Conservation (phyloP, 1,140 invertebrate species). For the Campoletis sonorensis region DNA sequence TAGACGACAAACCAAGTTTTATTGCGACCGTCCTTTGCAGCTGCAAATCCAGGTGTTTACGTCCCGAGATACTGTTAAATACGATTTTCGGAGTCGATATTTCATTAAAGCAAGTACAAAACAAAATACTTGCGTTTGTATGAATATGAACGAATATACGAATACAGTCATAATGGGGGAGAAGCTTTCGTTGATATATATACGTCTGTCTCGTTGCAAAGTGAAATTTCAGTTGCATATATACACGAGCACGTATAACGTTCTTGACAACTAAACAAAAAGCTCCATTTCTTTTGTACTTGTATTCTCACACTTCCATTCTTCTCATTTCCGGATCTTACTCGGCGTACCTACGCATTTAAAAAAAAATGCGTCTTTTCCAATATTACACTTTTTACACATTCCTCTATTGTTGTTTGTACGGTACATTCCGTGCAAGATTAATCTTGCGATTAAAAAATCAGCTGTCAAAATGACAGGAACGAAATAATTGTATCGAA, state of each 20-base stretch:
- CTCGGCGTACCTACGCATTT: background rate
- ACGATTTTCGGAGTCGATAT: background rate
- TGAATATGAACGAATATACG: too few species aligned
- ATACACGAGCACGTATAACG: background rate
- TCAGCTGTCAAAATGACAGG: too few species aligned
- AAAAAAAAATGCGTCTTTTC: background rate
- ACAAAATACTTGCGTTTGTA: background rate
- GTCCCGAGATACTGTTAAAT: background rate
- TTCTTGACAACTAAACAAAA: background rate
- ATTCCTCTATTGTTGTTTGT: too few species aligned
- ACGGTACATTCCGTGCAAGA: too few species aligned
- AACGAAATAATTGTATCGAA: too few species aligned
- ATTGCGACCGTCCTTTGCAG: too few species aligned
- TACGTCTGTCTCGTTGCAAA: background rate
- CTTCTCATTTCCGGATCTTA: background rate
- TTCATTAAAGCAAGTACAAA: background rate
- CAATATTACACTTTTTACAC: background rate
- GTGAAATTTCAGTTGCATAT: background rate
- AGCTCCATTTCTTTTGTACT: background rate
- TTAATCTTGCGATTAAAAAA: too few species aligned
- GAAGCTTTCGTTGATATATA: background rate
- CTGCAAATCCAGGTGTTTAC: too few species aligned
- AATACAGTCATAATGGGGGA: background rate
- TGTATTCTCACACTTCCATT: background rate
- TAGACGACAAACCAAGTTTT: background rate